A percentile compares a stretch with the other conserved stretches of the same genome.
Evolutionary conservation across 2,888 invertebrate genomes (phyloP).

Genomic region (Rotaria sp.): DNA sequence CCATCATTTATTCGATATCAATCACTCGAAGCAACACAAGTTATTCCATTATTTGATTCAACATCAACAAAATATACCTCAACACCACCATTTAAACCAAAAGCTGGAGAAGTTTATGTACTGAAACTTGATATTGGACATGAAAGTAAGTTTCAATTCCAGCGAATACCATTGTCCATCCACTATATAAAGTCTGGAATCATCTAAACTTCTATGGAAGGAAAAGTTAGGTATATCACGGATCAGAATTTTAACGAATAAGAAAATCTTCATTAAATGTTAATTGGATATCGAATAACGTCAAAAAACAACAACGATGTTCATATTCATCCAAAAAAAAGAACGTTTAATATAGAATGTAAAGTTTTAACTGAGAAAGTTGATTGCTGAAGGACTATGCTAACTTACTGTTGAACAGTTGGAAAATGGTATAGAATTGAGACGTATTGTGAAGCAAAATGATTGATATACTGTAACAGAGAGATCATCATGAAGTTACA

Average conservation of each 20-base stretch:
- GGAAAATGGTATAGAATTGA: too few species aligned
- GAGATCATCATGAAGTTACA: too few species aligned
- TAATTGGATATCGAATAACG: too few species aligned
- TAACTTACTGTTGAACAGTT: too few species aligned
- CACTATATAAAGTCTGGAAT: neutral
- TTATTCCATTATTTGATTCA: neutral
- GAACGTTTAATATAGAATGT: too few species aligned
- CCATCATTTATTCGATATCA: neutral
- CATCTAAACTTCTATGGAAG: neutral
- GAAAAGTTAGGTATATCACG: neutral
- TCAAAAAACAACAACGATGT: too few species aligned
- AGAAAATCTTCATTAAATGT: too few species aligned
- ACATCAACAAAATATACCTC: neutral
- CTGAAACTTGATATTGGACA: neutral
- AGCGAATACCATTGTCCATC: neutral
- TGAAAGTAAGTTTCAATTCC: neutral
- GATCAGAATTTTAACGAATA: neutral
- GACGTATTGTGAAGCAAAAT: too few species aligned
- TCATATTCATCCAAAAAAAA: too few species aligned
- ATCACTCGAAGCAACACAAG: neutral
- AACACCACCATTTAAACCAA: neutral
- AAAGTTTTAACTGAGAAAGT: too few species aligned
- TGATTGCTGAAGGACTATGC: too few species aligned
- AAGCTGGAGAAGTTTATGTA: neutral
- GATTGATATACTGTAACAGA: too few species aligned